These are phyloP conservation scores for Esox masquinongy DNA, from an alignment of 2,797 vertebrate genomes.

Conservation along the genomic window DNA sequence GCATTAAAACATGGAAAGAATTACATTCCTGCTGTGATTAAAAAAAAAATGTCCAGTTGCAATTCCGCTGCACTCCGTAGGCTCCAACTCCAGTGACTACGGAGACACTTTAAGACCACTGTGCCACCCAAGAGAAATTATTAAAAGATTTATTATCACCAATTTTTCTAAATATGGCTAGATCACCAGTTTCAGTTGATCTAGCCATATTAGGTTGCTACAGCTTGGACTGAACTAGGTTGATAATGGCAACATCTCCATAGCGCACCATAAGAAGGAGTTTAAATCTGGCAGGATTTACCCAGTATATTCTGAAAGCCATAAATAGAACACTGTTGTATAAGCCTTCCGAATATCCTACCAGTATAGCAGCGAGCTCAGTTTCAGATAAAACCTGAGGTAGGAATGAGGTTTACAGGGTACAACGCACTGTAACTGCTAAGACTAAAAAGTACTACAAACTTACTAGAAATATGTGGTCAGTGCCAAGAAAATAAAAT, in stretches of 20 bases:
- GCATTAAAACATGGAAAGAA: no score
- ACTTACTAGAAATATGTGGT: slow-evolving; percentile 37
- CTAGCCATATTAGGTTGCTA: not conserved
- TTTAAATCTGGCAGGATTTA: not conserved
- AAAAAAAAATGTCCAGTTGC: no score
- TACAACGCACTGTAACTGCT: slow-evolving; percentile 49
- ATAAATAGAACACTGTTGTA: slow-evolving; percentile 12
- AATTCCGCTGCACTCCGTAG: no score
- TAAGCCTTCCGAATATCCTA: slow-evolving; percentile 10
- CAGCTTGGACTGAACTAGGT: not conserved
- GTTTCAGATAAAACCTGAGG: slow-evolving; percentile 45
- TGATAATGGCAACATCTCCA: not conserved
- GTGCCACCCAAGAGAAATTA: no score
- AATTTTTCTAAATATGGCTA: not conserved
- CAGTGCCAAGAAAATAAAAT: slow-evolving; percentile 46
- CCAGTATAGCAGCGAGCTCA: slow-evolving; percentile 32
- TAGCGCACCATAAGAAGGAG: not conserved
- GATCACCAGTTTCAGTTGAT: not conserved
- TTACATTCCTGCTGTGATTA: no score
- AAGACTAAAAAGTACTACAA: slow-evolving; percentile 51
- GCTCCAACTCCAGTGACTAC: no score
- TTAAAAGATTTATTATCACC: no score
- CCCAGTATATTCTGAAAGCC: not conserved
- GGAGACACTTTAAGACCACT: no score
- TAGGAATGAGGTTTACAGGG: slow-evolving; percentile 39